Base-by-base conservation (phyloP, 2,113 vertebrate genomes). In the Bathybates hornii region DNA sequence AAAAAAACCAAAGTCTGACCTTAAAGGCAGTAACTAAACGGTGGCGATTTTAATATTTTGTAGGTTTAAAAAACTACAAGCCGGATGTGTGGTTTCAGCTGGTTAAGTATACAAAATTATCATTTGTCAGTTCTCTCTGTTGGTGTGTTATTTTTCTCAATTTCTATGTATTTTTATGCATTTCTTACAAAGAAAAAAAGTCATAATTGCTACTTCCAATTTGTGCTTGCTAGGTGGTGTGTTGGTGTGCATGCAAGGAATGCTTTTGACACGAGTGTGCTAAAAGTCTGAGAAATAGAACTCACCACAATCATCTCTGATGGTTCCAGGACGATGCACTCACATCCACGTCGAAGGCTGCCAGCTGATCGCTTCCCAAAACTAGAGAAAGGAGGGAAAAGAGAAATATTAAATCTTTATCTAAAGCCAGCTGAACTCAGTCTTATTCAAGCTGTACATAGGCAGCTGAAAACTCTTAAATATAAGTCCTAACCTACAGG, bases 221-320 rank as follows among this genome's bases (percentile, higher is more conserved):
- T 61, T 66, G 19, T 48, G 80, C 14, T 32, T 38, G 34, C 4
- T 56, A 59, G 41, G 1, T 76, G 8, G 34, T 38, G 19, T 50
- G 21, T 68, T 50, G 34, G 24, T 54, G 48, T 56, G 21, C 0
- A 50, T 19, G n/a, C 27, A 12, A 24, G 8, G 63, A 12, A 84
- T 48, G 14, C 10, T 21, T 86, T 68, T 85, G 50, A 88, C 50
- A 68, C 50, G 2, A 9, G 32, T 0, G 5, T 29, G 54, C 21
- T 80, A 54, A 82, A 83, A 66, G 21, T 48, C 4, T 7, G 32
- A 89, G 76, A 73, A 84, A 52, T 3, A 19, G 4, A 56, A 96
- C 96, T 97, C 97, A 99, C 99, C 99, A 99, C 99, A 94, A 99
- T 99, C 98, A 99, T 99, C 96, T 99, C 99, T 85, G 99, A 99